Evolutionary conservation across 2,113 vertebrate species (phyloP), one percentile per base, ranked within the genome.

Genomic region (Crotalus tigris): DNA sequence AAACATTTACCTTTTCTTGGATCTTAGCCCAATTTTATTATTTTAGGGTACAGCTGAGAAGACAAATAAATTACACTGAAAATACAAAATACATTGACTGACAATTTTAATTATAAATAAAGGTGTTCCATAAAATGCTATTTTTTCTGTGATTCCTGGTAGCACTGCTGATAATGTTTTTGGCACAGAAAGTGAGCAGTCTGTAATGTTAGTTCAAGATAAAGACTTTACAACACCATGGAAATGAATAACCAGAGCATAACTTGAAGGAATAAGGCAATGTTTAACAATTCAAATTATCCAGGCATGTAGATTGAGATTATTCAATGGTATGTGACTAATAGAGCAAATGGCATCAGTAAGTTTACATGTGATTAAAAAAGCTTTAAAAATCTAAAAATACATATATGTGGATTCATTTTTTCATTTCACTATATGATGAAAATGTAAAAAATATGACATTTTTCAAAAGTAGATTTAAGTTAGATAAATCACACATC

Each of bases 101-200:
- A 95, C 10, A 0, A 33, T 89, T 92, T 94, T 95, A 87, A 94
- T 81, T 11, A 94, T 93, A 97, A 96, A 95, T 61, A 96, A 75
- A 89, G 89, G 54, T 85, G 6, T 92, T 94, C 39, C 53, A 94
- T 75, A 92, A 90, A 94, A 69, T 86, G 55, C n/a, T 44, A 24
- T 46, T 93, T 17, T 11, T 92, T 75, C 85, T 95, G 91, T 24
- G 33, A 11, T 92, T 94, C 87, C 94, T 95, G 49, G 94, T 95
- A 92, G 93, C 94, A 94, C 88, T 94, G 91, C 85, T 94, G 95
- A 95, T 94, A 96, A 88, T 97, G 21, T 91, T 94, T 95, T 91
- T 96, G 95, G 86, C 90, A 90, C 10, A 90, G 91, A 94, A 26
- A 94, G 92, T 1, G 2, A 95, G 89, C 81, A 55, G 81, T 92